phyloP scores from a whole-genome alignment of 2,113 vertebrate genomes.

The Malaclemys terrapin region DNA sequence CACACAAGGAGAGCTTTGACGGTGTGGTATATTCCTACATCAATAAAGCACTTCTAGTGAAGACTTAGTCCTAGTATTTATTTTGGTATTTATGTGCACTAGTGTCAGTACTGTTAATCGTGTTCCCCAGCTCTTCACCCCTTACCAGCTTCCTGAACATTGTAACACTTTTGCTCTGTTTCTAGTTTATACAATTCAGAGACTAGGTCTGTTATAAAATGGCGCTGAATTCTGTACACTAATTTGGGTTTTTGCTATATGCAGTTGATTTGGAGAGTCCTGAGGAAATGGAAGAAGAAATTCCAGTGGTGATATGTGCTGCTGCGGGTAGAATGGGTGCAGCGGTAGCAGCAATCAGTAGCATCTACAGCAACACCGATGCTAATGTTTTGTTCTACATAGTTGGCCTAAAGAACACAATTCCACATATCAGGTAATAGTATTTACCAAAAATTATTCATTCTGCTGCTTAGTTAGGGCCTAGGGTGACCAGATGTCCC shows the following conservation, averaged over 20 bases:
- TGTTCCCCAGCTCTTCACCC: background rate
- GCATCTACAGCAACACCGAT: slow-evolving; percentile 91
- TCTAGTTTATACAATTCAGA: background rate
- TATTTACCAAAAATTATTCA: background rate
- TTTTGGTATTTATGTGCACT: background rate
- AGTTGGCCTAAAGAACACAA: slow-evolving; percentile 87
- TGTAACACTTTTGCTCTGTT: background rate
- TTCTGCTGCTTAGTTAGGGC: background rate
- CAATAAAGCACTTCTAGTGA: background rate
- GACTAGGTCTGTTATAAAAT: background rate
- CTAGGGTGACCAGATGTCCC: too few relatives aligned
- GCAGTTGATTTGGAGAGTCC: slow-evolving; percentile 71
- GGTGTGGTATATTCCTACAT: background rate
- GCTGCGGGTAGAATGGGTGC: slow-evolving; percentile 90
- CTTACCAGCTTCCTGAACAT: background rate
- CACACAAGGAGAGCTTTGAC: background rate
- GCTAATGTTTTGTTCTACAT: slow-evolving; percentile 92
- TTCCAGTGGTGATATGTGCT: slow-evolving; percentile 92
- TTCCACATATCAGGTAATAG: slow-evolving; percentile 85
- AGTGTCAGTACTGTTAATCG: background rate
- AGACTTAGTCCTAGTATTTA: background rate
- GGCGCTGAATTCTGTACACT: background rate
- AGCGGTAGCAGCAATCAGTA: slow-evolving; percentile 92
- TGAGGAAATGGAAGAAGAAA: slow-evolving; percentile 77
- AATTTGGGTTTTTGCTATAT: slow-evolving; percentile 32